Conservation (phyloP, 2,113 vertebrate genomes). For the Mohoua ochrocephala region DNA sequence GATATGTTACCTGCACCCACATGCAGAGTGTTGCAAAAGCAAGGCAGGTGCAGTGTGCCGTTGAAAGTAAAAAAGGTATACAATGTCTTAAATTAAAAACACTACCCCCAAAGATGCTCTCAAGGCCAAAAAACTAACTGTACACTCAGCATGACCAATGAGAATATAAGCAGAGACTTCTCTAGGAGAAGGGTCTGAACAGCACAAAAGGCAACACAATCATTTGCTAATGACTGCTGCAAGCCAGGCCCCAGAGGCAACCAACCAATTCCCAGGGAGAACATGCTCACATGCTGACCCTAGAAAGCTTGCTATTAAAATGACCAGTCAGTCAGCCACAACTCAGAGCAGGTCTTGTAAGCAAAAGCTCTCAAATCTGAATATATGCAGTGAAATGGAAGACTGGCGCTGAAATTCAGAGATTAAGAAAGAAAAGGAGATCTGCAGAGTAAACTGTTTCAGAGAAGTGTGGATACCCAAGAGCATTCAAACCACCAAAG, state of each 20-base stretch:
- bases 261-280: background rate
- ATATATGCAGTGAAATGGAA: background rate
- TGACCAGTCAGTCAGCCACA: background rate
- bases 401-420: background rate
- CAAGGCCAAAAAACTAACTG: background rate
- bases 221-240: background rate
- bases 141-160: background rate
- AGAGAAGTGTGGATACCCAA: background rate
- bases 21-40: background rate
- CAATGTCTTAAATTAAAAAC: background rate
- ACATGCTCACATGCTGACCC: background rate
- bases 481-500: background rate
- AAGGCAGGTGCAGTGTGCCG: background rate
- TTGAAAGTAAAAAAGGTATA: background rate
- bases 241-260: background rate
- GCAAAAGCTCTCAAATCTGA: background rate
- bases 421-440: background rate
- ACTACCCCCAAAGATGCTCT: background rate
- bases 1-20: background rate
- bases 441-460: background rate
- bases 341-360: background rate
- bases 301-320: background rate
- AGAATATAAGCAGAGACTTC: background rate
- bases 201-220: background rate
- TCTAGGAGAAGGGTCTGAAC: background rate